phyloP scores from a whole-genome alignment of 2,113 vertebrate genomes.

The Oryctolagus cuniculus region DNA sequence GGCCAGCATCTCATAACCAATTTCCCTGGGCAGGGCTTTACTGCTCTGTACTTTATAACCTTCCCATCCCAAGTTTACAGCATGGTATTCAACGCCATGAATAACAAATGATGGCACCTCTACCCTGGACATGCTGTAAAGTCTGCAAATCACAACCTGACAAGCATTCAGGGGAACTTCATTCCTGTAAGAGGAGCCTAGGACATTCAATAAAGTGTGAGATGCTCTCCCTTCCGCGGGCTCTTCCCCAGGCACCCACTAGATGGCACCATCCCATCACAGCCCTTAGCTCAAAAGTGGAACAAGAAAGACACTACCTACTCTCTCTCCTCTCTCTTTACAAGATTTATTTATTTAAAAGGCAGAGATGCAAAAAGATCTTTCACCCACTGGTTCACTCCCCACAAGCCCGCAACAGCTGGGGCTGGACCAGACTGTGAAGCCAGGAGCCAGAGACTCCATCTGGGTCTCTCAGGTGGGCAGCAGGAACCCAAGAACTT shows the following conservation, averaged over 20 bases:
- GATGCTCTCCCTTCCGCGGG: background rate
- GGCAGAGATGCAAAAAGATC: too few relatives aligned
- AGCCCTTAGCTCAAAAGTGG: background rate
- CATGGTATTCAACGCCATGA: background rate
- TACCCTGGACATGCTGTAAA: background rate
- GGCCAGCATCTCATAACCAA: background rate
- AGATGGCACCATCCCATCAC: constrained; percentile 59
- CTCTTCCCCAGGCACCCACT: constrained; percentile 50
- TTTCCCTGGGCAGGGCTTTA: background rate
- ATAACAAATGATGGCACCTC: background rate
- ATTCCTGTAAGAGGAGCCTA: background rate
- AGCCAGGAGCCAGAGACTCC: too few relatives aligned
- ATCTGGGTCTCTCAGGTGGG: too few relatives aligned
- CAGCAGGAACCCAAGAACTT: too few relatives aligned
- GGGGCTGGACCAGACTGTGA: too few relatives aligned
- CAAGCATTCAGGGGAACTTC: background rate
- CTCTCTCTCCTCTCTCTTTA: background rate
- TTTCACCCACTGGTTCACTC: too few relatives aligned
- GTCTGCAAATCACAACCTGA: background rate
- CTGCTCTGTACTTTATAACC: background rate
- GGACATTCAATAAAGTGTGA: too few relatives aligned
- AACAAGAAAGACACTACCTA: background rate
- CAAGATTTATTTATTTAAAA: too few relatives aligned
- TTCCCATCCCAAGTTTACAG: background rate
- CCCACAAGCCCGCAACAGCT: too few relatives aligned